Evolutionary conservation across 2,113 vertebrate genomes (phyloP).

Genomic region (Puffinus mauretanicus): DNA sequence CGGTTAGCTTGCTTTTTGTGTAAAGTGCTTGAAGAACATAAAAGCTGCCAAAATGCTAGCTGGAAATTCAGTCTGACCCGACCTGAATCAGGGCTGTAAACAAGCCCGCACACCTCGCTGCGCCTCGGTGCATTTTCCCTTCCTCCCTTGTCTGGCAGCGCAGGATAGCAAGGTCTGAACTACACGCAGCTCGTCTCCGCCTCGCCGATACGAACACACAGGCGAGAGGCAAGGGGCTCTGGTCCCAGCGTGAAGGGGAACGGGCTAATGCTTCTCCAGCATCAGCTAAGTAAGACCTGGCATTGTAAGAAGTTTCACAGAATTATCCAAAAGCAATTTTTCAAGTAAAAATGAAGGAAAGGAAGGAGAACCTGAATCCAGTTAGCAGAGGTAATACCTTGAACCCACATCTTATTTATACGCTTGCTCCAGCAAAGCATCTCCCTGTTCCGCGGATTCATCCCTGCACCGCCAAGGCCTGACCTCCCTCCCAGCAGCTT

Average conservation of each 20-base stretch:
- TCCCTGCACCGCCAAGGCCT: background rate
- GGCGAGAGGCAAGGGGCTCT: background rate
- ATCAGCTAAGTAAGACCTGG: background rate
- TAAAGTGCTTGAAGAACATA: conserved; percentile 22
- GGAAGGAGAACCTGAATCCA: background rate
- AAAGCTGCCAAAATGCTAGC: background rate
- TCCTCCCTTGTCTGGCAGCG: background rate
- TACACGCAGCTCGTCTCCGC: background rate
- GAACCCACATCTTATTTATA: background rate
- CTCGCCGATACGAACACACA: accelerated
- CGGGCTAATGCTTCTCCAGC: background rate
- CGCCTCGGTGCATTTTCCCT: background rate
- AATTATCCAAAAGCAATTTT: background rate
- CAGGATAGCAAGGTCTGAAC: background rate
- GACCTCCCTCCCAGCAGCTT: background rate
- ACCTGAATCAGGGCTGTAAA: background rate
- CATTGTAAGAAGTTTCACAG: background rate
- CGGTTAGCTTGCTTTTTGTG: background rate
- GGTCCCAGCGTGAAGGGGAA: accelerated
- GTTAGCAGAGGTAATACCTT: background rate
- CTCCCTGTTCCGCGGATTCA: background rate
- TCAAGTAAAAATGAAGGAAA: conserved; percentile 5
- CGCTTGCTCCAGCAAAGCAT: background rate
- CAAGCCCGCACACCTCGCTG: accelerated
- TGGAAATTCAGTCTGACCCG: background rate